phyloP scores from a whole-genome alignment of 2,888 invertebrate genomes.

The Pollenia amentaria region DNA sequence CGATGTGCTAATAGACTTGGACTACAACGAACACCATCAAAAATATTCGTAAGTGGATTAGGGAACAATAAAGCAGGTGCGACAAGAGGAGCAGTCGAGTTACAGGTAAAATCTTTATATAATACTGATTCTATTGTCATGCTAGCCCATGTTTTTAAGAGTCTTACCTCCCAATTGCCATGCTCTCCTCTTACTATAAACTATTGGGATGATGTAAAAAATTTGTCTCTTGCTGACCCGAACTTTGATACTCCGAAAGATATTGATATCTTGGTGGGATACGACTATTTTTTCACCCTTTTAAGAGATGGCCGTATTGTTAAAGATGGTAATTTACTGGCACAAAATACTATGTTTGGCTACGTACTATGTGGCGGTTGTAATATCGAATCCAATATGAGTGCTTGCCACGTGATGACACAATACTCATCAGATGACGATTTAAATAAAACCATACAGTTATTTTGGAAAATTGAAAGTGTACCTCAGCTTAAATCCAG shows the following conservation, averaged over 20 bases:
- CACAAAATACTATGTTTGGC: too few species aligned
- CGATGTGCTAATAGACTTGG: too few species aligned
- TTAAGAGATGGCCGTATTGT: too few species aligned
- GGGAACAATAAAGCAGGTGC: constrained; percentile 43
- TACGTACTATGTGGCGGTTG: too few species aligned
- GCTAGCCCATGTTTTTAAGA: constrained; percentile 35
- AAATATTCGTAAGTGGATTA: constrained; percentile 32
- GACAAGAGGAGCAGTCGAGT: too few species aligned
- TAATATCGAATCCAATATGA: too few species aligned
- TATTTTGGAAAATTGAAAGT: constrained; percentile 38
- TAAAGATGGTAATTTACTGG: too few species aligned
- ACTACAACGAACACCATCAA: constrained; percentile 32
- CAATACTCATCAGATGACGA: too few species aligned
- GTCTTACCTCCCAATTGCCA: constrained; percentile 37
- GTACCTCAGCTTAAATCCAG: background rate
- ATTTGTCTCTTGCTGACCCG: constrained; percentile 47
- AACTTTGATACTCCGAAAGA: constrained; percentile 43
- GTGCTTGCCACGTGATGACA: too few species aligned
- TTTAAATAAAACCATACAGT: too few species aligned
- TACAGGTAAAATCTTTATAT: constrained; percentile 32
- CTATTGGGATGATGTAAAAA: constrained; percentile 55
- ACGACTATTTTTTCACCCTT: constrained; percentile 46
- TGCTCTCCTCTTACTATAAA: constrained; percentile 19
- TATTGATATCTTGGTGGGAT: constrained; percentile 45
- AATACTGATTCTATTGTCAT: constrained; percentile 1